Evolutionary conservation across 2,888 invertebrate genomes (phyloP).

Genomic region (Sericinus montela): DNA sequence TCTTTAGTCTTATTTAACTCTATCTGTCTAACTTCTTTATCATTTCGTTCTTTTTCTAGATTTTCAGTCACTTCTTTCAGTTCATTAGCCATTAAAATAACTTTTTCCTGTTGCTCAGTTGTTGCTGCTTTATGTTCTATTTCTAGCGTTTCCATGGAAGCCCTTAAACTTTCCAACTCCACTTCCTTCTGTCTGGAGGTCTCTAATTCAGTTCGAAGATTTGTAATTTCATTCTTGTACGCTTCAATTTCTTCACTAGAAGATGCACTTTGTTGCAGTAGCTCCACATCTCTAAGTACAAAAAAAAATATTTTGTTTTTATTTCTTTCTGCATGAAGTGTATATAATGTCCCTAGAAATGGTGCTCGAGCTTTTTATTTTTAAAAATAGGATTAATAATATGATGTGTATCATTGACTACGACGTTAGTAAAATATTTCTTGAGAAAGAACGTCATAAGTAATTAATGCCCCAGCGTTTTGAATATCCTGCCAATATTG

Average conservation of each 20-base stretch:
- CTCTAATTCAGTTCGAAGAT: slow-evolving; percentile 62
- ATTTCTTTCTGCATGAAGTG: too few species aligned
- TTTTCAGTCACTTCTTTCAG: slow-evolving; percentile 58
- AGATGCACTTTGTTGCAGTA: slow-evolving; percentile 68
- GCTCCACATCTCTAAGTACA: slow-evolving; percentile 60
- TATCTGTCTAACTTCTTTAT: slow-evolving; percentile 52
- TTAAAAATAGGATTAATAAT: too few species aligned
- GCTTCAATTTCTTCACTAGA: slow-evolving; percentile 69
- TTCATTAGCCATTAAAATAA: slow-evolving; percentile 50
- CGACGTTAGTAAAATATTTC: too few species aligned
- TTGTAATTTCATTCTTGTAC: slow-evolving; percentile 60
- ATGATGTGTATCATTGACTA: too few species aligned
- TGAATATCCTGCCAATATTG: too few species aligned
- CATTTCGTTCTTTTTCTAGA: slow-evolving; percentile 48
- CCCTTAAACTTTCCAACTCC: slow-evolving; percentile 63
- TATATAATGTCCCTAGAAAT: too few species aligned
- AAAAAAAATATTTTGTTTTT: background rate
- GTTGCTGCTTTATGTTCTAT: slow-evolving; percentile 65
- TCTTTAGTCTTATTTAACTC: slow-evolving; percentile 58
- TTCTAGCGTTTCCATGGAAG: slow-evolving; percentile 61
- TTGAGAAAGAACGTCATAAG: too few species aligned
- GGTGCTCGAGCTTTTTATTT: too few species aligned
- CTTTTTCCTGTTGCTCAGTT: slow-evolving; percentile 61
- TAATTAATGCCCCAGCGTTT: too few species aligned
- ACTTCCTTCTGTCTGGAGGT: slow-evolving; percentile 78